Conservation (phyloP, 2,888 invertebrate genomes). For the Cheilosia urbana region DNA sequence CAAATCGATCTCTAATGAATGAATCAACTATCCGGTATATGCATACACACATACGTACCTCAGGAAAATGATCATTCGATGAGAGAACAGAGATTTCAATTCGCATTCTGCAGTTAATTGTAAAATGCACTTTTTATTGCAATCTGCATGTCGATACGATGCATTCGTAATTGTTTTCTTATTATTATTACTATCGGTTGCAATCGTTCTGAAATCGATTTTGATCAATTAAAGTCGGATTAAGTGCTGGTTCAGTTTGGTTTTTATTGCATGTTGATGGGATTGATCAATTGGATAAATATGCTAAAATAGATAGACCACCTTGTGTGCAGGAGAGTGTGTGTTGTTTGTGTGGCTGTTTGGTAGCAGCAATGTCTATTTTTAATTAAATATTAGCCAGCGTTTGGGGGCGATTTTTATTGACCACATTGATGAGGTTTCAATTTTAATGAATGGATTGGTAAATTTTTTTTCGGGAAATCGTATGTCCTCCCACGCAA, state of each 20-base stretch:
- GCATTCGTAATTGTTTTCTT: slow-evolving; percentile 46
- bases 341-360: background rate
- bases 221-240: slow-evolving; percentile 67
- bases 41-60: background rate
- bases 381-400: slow-evolving; percentile 13
- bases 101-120: slow-evolving; percentile 12
- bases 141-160: slow-evolving; percentile 50
- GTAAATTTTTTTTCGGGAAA: slow-evolving; percentile 13
- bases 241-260: slow-evolving; percentile 29
- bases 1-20: slow-evolving; percentile 68
- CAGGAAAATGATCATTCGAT: background rate
- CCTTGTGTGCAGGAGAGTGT: slow-evolving; percentile 9
- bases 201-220: slow-evolving; percentile 65
- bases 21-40: slow-evolving; percentile 45
- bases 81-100: slow-evolving; percentile 13
- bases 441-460: slow-evolving; percentile 36
- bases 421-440: slow-evolving; percentile 49
- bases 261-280: slow-evolving; percentile 50
- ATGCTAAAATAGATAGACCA: slow-evolving; percentile 52
- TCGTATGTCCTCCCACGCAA: background rate
- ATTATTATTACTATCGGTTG: slow-evolving; percentile 31
- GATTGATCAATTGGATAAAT: slow-evolving; percentile 62
- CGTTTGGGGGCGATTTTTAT: slow-evolving; percentile 52
- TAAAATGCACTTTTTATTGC: slow-evolving; percentile 41
- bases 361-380: background rate